Conservation (phyloP, 1,140 invertebrate genomes). For the Drosophila ironensis region DNA sequence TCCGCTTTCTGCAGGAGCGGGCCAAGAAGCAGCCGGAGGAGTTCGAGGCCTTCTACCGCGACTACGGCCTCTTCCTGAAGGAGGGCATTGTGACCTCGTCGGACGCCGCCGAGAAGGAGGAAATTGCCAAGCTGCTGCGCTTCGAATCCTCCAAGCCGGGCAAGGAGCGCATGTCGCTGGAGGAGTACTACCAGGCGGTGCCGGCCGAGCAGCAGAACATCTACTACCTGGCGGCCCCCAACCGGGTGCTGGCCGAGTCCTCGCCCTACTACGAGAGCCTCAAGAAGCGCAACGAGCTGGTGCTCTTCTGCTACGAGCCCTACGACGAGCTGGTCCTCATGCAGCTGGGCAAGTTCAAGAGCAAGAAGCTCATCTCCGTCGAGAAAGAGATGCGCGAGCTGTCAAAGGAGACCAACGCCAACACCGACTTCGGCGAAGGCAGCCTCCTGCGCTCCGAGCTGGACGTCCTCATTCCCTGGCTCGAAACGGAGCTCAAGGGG, state of each 20-base stretch:
- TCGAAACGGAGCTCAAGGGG: constrained; percentile 88
- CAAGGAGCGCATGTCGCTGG: constrained; percentile 89
- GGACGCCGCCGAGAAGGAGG: constrained; percentile 93
- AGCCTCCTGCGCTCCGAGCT: constrained; percentile 88
- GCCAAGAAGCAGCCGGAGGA: constrained; percentile 91
- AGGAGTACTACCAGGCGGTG: constrained; percentile 92
- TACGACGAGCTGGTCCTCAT: constrained; percentile 98
- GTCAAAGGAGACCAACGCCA: constrained; percentile 83
- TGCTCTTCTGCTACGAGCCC: constrained; percentile 96
- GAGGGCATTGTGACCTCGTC: constrained; percentile 95
- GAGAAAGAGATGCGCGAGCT: constrained; percentile 96
- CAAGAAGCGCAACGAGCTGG: constrained; percentile 93
- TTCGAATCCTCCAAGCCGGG: constrained; percentile 95
- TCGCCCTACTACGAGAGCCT: constrained; percentile 98
- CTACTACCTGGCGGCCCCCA: constrained; percentile 96
- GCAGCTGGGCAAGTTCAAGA: constrained; percentile 92
- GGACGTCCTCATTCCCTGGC: constrained; percentile 89
- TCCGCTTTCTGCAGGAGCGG: constrained; percentile 94
- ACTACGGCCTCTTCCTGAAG: constrained; percentile 96
- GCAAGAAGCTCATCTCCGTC: constrained; percentile 91
- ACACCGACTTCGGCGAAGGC: constrained; percentile 84
- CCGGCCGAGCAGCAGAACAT: constrained; percentile 92
- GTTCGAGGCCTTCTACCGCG: constrained; percentile 94
- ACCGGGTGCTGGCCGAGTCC: constrained; percentile 93
- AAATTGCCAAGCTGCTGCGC: constrained; percentile 93